These are phyloP conservation scores for Thalassoma bifasciatum DNA, from an alignment of 2,113 vertebrate genomes.

Conservation along the genomic window DNA sequence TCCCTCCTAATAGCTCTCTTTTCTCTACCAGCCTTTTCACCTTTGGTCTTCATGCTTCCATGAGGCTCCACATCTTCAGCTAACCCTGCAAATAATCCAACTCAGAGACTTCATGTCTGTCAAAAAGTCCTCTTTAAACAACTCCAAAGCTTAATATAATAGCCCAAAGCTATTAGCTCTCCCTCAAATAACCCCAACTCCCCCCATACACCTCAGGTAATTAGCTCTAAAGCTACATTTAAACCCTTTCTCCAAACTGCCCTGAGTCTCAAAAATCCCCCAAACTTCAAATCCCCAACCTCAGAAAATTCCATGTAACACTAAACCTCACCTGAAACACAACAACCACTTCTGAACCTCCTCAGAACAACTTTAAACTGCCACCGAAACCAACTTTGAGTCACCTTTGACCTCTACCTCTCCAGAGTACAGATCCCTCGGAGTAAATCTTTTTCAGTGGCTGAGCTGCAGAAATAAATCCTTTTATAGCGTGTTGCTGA, in stretches of 20 bases:
- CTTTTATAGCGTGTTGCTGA: constrained; percentile 9
- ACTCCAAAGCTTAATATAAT: too few relatives aligned
- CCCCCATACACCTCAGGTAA: background rate
- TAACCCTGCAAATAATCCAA: background rate
- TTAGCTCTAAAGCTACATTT: background rate
- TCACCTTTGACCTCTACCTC: constrained; percentile 16
- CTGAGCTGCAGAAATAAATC: constrained; percentile 17
- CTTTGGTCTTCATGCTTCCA: background rate
- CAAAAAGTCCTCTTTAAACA: too few relatives aligned
- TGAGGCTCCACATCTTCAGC: background rate
- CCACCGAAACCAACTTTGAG: background rate
- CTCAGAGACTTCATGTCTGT: too few relatives aligned
- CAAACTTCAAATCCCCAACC: background rate
- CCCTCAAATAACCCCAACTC: background rate
- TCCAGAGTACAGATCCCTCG: background rate
- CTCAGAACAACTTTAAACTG: constrained; percentile 9
- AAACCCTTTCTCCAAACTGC: constrained; percentile 1
- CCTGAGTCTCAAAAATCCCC: constrained; percentile 6
- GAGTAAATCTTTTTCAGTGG: background rate
- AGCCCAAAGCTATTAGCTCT: background rate
- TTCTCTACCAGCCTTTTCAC: background rate
- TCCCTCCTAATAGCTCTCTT: background rate
- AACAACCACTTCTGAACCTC: background rate
- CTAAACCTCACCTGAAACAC: constrained; percentile 6
- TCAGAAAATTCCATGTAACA: background rate